These are phyloP conservation scores for Hydrolagus affinis DNA, from an alignment of 2,113 vertebrate genomes.

Conservation along the genomic window DNA sequence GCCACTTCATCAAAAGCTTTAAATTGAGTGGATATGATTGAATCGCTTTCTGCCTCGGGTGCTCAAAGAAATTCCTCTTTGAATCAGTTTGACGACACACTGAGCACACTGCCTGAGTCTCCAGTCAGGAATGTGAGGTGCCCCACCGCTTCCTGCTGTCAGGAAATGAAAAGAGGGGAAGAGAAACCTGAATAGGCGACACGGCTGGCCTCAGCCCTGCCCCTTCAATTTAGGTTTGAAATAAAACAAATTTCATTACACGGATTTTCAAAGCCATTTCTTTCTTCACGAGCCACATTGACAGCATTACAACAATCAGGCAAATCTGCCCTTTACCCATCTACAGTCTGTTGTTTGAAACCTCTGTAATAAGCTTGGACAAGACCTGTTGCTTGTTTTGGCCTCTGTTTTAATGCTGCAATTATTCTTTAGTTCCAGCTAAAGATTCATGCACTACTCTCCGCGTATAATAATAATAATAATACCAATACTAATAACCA, in stretches of 20 bases:
- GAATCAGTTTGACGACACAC: conserved; percentile 7
- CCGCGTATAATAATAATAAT: too few relatives aligned
- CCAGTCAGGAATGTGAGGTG: background rate
- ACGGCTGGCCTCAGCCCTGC: conserved; percentile 36
- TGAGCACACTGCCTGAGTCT: background rate
- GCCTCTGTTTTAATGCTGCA: too few relatives aligned
- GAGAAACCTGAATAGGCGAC: conserved; percentile 35
- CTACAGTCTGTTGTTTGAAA: conserved; percentile 44
- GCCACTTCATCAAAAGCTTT: conserved; percentile 25
- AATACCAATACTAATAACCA: too few relatives aligned
- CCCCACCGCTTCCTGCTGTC: too few relatives aligned
- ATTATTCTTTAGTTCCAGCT: too few relatives aligned
- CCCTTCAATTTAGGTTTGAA: conserved; percentile 42
- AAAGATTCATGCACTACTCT: too few relatives aligned
- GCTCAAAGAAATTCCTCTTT: conserved; percentile 7
- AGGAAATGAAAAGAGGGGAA: background rate
- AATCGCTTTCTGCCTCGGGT: conserved; percentile 25
- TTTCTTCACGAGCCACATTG: conserved; percentile 45
- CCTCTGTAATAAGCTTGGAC: conserved; percentile 46
- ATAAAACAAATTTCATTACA: conserved; percentile 44
- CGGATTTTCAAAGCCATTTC: conserved; percentile 53
- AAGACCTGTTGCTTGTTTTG: conserved; percentile 38
- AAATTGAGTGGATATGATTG: conserved; percentile 8
- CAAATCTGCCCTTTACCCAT: conserved; percentile 40
- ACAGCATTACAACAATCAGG: conserved; percentile 45